Conservation (phyloP, 2,888 invertebrate species). For the Drosophila kokeensis region DNA sequence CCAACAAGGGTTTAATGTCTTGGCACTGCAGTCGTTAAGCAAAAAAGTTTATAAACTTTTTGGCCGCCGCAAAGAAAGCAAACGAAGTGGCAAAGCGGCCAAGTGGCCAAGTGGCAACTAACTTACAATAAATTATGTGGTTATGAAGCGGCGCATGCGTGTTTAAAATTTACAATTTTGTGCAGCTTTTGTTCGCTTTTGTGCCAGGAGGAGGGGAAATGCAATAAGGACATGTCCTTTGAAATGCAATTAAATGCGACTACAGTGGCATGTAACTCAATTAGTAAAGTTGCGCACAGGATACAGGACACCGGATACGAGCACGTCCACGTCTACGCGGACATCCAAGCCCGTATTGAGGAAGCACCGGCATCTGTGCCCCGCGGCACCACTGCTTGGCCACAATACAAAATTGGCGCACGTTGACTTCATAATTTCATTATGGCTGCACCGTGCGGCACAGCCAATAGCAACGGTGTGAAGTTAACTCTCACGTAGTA, state of each 20-base stretch:
- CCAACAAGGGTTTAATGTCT: conserved; percentile 75
- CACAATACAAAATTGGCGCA: conserved; percentile 75
- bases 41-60: conserved; percentile 62
- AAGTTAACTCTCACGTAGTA: conserved; percentile 24
- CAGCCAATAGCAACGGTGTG: conserved; percentile 24
- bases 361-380: conserved; percentile 16
- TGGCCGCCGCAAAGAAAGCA: conserved; percentile 14
- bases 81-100: conserved; percentile 10
- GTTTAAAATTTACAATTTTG: background rate
- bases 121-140: conserved; percentile 63
- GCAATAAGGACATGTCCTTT: conserved; percentile 60
- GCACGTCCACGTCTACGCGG: conserved; percentile 8
- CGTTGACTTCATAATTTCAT: conserved; percentile 76
- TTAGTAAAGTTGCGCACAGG: conserved; percentile 65
- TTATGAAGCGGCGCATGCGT: conserved; percentile 22
- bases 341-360: conserved; percentile 12
- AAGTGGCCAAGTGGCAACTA: conserved; percentile 48
- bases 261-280: conserved; percentile 71
- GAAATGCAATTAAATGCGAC: conserved; percentile 74
- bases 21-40: conserved; percentile 73
- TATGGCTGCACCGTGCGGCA: conserved; percentile 66
- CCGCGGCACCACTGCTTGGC: conserved; percentile 25
- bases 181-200: conserved; percentile 15
- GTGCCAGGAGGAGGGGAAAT: conserved; percentile 34
- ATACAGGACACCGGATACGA: conserved; percentile 21